These are phyloP conservation scores for Acronicta aceris DNA, from an alignment of 2,888 invertebrate genomes.

Conservation along the genomic window DNA sequence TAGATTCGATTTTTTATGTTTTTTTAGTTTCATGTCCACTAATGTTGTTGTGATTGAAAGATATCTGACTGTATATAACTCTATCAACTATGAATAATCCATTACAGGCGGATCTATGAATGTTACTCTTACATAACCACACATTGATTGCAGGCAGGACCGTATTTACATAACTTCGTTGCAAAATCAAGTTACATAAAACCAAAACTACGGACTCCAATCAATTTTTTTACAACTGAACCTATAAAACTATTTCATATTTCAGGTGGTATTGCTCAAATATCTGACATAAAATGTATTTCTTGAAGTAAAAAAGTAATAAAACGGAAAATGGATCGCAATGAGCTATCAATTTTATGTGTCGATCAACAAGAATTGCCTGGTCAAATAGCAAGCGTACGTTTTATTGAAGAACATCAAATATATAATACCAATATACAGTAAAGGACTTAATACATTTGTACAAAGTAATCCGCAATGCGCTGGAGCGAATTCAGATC, in stretches of 20 bases:
- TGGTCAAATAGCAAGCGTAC: conserved; percentile 28
- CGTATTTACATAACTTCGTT: no score
- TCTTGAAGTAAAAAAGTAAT: conserved; percentile 29
- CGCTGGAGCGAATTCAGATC: neutral
- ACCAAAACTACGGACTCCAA: neutral
- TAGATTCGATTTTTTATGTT: no score
- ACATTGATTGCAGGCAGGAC: no score
- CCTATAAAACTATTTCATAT: conserved; percentile 23
- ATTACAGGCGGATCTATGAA: no score
- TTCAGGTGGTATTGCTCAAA: conserved; percentile 23
- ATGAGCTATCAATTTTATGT: conserved; percentile 44
- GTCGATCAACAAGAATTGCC: conserved; percentile 31
- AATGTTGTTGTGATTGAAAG: no score
- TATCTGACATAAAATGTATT: conserved; percentile 28
- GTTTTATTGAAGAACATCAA: conserved; percentile 41
- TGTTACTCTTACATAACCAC: no score
- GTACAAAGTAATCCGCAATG: conserved; percentile 2
- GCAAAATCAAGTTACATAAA: no score
- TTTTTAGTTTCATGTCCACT: no score
- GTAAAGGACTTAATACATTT: no score
- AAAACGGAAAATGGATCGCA: conserved; percentile 31
- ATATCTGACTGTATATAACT: no score
- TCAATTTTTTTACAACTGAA: conserved; percentile 6
- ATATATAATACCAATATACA: conserved; percentile 17
- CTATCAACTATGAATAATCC: no score